phyloP scores from a whole-genome alignment of 2,888 invertebrate genomes.

The Hermodice carunculata region DNA sequence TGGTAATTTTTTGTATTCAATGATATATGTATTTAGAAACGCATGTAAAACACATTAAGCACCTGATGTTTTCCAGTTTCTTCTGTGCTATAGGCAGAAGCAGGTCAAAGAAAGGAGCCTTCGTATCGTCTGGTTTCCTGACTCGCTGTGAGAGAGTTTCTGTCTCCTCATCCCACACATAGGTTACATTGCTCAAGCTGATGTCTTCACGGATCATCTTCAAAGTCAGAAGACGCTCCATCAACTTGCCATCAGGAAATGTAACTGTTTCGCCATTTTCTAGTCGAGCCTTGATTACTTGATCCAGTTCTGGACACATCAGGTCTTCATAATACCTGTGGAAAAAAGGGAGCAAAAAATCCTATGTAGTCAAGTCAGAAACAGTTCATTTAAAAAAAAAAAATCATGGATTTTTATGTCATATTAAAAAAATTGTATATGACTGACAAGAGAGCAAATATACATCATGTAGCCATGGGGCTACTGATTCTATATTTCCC shows the following conservation, averaged over 20 bases:
- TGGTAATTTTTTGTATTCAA: too few species aligned
- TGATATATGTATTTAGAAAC: too few species aligned
- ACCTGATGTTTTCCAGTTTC: conserved; percentile 56
- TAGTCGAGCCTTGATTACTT: neutral
- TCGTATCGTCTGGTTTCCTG: neutral
- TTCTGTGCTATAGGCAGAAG: conserved; percentile 58
- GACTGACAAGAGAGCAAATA: too few species aligned
- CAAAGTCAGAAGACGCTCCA: neutral
- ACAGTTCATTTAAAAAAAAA: too few species aligned
- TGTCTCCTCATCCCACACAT: neutral
- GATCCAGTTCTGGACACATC: neutral
- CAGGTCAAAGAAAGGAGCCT: conserved; percentile 52
- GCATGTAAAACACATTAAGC: too few species aligned
- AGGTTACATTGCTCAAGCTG: neutral
- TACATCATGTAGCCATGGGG: too few species aligned
- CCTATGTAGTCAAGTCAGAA: too few species aligned
- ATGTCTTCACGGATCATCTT: conserved; percentile 37
- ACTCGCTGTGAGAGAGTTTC: neutral
- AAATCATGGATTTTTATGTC: too few species aligned
- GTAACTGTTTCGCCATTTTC: neutral
- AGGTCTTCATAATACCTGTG: neutral
- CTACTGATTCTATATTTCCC: too few species aligned
- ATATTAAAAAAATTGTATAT: too few species aligned
- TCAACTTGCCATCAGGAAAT: neutral
- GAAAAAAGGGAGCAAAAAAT: too few species aligned